These are phyloP conservation scores for Falco cherrug DNA, from an alignment of 2,797 vertebrate species.

Conservation along the genomic window DNA sequence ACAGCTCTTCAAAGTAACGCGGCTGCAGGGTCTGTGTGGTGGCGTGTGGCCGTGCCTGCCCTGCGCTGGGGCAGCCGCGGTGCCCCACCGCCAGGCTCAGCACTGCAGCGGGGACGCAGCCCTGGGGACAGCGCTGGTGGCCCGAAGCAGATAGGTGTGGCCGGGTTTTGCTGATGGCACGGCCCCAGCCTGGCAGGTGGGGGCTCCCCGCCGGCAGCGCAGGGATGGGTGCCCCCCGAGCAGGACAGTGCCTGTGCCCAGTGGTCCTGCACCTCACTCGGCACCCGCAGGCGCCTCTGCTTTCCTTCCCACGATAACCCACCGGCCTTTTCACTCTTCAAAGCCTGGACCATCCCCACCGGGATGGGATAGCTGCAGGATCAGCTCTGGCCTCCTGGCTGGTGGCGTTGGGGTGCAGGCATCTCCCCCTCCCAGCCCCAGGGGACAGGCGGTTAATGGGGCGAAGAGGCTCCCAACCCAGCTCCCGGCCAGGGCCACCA, in stretches of 20 bases:
- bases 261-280: background rate
- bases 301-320: background rate
- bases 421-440: too few relatives aligned
- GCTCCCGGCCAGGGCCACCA: background rate
- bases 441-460: background rate
- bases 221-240: background rate
- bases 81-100: background rate
- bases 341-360: accelerated
- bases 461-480: background rate
- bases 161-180: background rate
- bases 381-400: background rate
- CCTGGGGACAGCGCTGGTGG: background rate
- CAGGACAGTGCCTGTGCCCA: background rate
- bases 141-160: background rate
- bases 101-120: accelerated
- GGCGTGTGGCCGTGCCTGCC: accelerated
- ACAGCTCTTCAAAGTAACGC: background rate
- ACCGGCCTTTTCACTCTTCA: background rate
- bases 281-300: background rate
- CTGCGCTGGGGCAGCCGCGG: accelerated
- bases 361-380: background rate
- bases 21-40: background rate
- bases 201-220: accelerated
- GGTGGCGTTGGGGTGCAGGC: background rate
- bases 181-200: background rate